phyloP scores from a whole-genome alignment of 2,113 vertebrate genomes.

The Bucco capensis region DNA sequence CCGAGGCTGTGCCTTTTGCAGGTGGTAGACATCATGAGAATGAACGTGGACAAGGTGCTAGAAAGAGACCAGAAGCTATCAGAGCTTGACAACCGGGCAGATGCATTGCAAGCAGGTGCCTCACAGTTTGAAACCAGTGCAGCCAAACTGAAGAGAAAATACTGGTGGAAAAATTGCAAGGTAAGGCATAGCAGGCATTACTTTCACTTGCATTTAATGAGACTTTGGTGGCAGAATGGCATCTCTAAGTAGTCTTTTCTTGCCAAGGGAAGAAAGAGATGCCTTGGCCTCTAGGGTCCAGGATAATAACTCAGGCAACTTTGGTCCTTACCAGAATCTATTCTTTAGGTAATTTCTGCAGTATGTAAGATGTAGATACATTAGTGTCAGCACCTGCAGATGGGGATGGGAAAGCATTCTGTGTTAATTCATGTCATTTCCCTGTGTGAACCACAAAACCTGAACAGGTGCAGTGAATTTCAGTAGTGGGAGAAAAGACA shows the following conservation, averaged over 20 bases:
- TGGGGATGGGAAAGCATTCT: neutral
- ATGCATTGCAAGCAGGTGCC: conserved; percentile 70
- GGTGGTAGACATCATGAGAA: conserved; percentile 74
- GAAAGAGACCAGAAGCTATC: conserved; percentile 72
- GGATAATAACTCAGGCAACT: neutral
- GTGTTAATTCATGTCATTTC: neutral
- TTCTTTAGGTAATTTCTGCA: neutral
- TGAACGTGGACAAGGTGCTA: conserved; percentile 73
- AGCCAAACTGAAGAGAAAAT: conserved; percentile 90
- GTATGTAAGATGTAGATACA: neutral
- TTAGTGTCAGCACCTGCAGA: neutral
- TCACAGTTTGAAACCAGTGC: conserved; percentile 78
- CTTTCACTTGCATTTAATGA: neutral
- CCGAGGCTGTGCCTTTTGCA: neutral
- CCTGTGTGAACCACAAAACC: neutral
- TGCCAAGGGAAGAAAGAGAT: neutral
- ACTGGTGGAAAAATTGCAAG: conserved; percentile 94
- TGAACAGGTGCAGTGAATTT: neutral
- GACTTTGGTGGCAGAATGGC: neutral
- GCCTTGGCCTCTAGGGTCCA: neutral
- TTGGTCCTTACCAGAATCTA: neutral
- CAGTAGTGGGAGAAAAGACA: neutral
- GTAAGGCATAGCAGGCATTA: conserved; percentile 53
- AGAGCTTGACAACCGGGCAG: conserved; percentile 72
- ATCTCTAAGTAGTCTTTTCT: neutral